Evolutionary conservation across 1,140 invertebrate genomes (phyloP), one percentile per base, ranked within the genome.

Genomic region (Zaprionus vittiger): DNA sequence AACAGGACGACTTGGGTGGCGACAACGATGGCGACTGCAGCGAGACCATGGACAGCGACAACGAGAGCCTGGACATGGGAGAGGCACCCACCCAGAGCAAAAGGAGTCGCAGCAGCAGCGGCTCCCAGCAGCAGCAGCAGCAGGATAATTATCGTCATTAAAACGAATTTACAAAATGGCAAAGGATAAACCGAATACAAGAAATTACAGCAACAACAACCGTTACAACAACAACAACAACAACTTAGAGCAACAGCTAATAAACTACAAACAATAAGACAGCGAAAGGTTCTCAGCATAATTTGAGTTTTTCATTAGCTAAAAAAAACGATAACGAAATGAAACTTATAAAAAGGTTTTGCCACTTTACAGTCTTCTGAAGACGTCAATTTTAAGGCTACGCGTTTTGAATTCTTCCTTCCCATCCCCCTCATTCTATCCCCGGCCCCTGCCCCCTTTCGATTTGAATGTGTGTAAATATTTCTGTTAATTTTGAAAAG

Each of bases 1-100:
- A 98, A 93, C 98, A 99, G 92, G 98, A 99, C 93, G 97, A 98
- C 82, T 96, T 97, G 20, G 95, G 93, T 93, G 95, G 93, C 93
- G 78, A 95, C 94, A 59, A 95, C 95, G 95, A 96, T 76, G 95
- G 95, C 67, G 95, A 95, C 55, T 96, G 95, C 92, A 96, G 95
- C 86, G 95, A 96, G 89, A 93, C 95, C 75, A 91, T 93, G 77
- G 92, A 93, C 61, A 93, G 92, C 81, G 92, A 93, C 79, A 91
- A 92, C 61, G 92, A 93, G 71, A 93, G 92, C 60, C 79, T 93
- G 56, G 92, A 93, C 77, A 91, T 93, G 82, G 92, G 91, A 12
- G 92, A 93, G 37, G 79, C 85, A 62, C 91, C 91, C 4, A 80
- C 81, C 49, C 82, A 91, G 49, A 78, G 89, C 55, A 93, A 93